phyloP scores from a whole-genome alignment of 37 sponge, comb jelly and placozoan genomes.

The Halichondria panicea region DNA sequence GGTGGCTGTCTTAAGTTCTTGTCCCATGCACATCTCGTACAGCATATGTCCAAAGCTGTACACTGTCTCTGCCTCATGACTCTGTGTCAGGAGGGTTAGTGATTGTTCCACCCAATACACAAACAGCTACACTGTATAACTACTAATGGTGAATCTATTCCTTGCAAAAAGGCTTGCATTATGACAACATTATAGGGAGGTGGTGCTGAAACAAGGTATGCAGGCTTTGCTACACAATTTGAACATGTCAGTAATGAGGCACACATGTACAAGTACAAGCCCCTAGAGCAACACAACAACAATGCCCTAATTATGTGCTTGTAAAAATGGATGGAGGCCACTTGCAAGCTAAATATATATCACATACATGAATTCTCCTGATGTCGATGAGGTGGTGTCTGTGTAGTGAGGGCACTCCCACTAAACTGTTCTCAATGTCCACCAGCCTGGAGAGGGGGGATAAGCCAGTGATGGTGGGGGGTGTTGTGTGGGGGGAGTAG shows the following conservation, averaged over 20 bases:
- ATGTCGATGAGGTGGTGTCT: conserved; percentile 49
- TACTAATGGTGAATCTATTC: no score
- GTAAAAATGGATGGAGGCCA: neutral
- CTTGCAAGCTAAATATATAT: neutral
- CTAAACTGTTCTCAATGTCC: conserved; percentile 71
- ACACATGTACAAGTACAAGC: no score
- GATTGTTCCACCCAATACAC: no score
- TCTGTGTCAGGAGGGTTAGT: conserved; percentile 22
- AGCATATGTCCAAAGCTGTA: conserved; percentile 88
- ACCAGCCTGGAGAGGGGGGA: conserved; percentile 49
- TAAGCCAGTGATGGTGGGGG: no score
- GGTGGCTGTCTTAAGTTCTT: conserved; percentile 22
- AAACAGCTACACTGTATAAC: no score
- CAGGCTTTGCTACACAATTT: no score
- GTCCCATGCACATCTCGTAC: conserved; percentile 78
- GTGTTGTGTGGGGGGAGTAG: no score
- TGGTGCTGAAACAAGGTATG: no score
- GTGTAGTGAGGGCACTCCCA: conserved; percentile 67
- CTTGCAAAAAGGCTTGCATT: no score
- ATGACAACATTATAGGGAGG: no score
- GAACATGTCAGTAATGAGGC: no score
- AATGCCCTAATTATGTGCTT: neutral
- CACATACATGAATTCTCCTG: conserved; percentile 56
- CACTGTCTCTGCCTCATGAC: conserved; percentile 39
- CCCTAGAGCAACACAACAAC: conserved; percentile 1